Conservation (phyloP, 2,888 invertebrate species). For the Sylvicola fuscatus region DNA sequence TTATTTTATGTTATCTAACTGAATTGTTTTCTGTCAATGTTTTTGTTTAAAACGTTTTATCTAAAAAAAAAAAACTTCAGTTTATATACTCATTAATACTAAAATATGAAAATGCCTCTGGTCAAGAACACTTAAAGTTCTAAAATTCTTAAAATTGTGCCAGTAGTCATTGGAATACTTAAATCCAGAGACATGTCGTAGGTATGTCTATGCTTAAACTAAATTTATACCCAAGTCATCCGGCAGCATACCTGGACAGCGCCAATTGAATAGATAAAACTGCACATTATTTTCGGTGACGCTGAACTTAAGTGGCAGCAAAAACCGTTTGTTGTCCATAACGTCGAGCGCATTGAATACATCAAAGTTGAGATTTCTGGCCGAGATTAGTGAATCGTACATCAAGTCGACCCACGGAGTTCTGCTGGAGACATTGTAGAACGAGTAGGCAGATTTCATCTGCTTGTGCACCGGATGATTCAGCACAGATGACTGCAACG, state of each 20-base stretch:
- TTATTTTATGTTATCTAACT: too few relatives aligned
- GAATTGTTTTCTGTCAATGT: too few relatives aligned
- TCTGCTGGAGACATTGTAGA: conserved; percentile 85
- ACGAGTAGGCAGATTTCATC: conserved; percentile 91
- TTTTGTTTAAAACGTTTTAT: too few relatives aligned
- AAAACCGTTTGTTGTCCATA: conserved; percentile 95
- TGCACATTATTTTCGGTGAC: conserved; percentile 98
- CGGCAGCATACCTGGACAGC: conserved; percentile 84
- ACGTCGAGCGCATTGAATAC: conserved; percentile 98
- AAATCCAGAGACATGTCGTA: too few relatives aligned
- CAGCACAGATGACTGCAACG: conserved; percentile 95
- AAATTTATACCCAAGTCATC: conserved; percentile 68
- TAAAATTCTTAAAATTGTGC: too few relatives aligned
- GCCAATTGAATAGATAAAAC: conserved; percentile 99
- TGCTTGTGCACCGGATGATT: conserved; percentile 90
- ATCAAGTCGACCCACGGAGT: conserved; percentile 82
- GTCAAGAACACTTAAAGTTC: too few relatives aligned
- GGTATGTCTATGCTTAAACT: too few relatives aligned
- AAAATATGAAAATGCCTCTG: too few relatives aligned
- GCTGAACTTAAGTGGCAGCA: conserved; percentile 92
- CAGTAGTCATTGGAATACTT: too few relatives aligned
- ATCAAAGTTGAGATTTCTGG: conserved; percentile 89
- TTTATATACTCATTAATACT: too few relatives aligned
- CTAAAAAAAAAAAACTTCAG: too few relatives aligned
- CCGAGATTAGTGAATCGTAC: conserved; percentile 90